Evolutionary conservation across 2,888 invertebrate genomes (phyloP).

Genomic region (Athrips mouffetella): DNA sequence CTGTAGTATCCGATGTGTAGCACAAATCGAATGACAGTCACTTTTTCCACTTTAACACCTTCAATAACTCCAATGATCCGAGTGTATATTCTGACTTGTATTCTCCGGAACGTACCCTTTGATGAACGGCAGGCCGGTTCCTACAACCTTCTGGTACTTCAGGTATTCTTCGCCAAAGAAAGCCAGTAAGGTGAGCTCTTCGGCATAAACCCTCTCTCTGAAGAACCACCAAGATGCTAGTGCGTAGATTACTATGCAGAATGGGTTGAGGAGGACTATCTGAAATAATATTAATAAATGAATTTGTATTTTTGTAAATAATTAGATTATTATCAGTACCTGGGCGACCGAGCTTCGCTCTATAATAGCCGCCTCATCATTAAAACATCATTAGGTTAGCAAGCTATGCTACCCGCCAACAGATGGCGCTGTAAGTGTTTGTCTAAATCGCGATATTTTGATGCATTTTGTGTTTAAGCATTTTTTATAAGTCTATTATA

Average conservation of each 20-base stretch:
- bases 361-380: no score
- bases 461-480: no score
- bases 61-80: slow-evolving; percentile 37
- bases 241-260: slow-evolving; percentile 89
- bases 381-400: no score
- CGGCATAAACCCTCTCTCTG: slow-evolving; percentile 88
- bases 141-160: slow-evolving; percentile 89
- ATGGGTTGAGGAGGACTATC: slow-evolving; percentile 92
- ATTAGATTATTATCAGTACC: no score
- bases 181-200: slow-evolving; percentile 91
- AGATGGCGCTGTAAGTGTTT: no score
- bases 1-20: neutral
- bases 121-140: slow-evolving; percentile 93
- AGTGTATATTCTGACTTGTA: slow-evolving; percentile 24
- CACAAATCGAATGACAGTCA: neutral
- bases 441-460: no score
- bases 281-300: slow-evolving; percentile 50
- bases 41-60: neutral
- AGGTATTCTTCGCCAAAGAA: slow-evolving; percentile 95
- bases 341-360: no score
- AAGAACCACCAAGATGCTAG: slow-evolving; percentile 95
- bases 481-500: no score
- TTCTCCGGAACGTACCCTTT: slow-evolving; percentile 79
- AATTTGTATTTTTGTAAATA: no score
- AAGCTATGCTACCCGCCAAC: no score